Evolutionary conservation across 1,140 invertebrate genomes (phyloP), one percentile per base, ranked within the genome.

Genomic region (Caenorhabditis remanei): DNA sequence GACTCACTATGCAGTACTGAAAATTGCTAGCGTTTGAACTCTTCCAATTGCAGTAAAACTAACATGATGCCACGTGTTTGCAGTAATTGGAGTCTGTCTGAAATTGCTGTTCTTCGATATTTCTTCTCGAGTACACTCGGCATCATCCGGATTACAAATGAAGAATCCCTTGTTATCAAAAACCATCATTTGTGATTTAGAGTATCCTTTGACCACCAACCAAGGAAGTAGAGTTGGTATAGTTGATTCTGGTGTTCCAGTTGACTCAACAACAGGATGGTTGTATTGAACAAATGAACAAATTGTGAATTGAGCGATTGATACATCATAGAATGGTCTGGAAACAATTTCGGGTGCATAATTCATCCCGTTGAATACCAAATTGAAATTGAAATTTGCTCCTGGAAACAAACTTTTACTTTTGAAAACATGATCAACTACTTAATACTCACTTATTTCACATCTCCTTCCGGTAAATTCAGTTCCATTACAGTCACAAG

Each of bases 231-330:
- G 46, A 46, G 40, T 50, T 63, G 11, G 21, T 32, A 32, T 19
- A 13, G 61, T 32, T 21, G 8, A n/a, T 24, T 79, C 46, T 43
- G 16, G 65, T 32, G 32, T 9, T 71, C 4, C 11, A 67, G 32
- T 67, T 79, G 71, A 50, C 3, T 79, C 71, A 50, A 50, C 14
- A 21, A 21, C 41, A 53, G 71, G 71, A 9, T 79, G 71, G 53
- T 79, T 79, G n/a, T 79, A 79, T 50, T 79, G 71, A 24, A 79
- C n/a, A n/a, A 79, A 79, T 13, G 71, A 79, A n/a, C 71, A 79
- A 21, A 79, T 11, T 24, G 71, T 79, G 71, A 79, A 79, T 50
- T 79, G 71, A 16, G 71, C 71, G 11, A 79, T 50, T 7, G n/a
- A 43, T 13, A 24, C n/a, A 50, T 79, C 53, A 19, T 7, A 50